Evolutionary conservation across 2,113 vertebrate genomes (phyloP), one percentile per base, ranked within the genome.

Genomic region (Oxyruncus cristatus): DNA sequence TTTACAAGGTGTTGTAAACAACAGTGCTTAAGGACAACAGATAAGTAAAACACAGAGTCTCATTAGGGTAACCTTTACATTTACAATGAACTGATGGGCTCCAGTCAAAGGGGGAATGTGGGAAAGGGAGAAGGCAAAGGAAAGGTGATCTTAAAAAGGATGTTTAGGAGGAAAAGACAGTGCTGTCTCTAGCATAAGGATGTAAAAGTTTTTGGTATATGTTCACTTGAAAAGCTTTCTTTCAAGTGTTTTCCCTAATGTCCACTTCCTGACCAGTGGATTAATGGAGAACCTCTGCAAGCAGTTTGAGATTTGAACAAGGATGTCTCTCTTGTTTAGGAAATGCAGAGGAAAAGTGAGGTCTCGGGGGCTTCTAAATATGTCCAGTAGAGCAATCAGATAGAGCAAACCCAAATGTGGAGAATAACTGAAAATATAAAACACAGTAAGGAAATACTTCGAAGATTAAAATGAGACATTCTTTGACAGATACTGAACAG

Each of bases 1-100:
- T 96, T 94, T 78, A 89, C 53, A 94, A 83, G 32, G 49, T 42
- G 59, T 72, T 73, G 19, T n/a, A 61, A 96, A 86, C 20, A 89
- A 12, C 20, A 53, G 16, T 16, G 49, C 32, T 81, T 41, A 91
- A 70, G n/a, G 73, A 85, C 11, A 58, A 72, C 1, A 61, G 50
- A 63, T 66, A 68, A 91, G 30, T 46, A 91, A 77, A 76, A 9
- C 24, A 75, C 24, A 8, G 62, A 63, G n/a, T 79, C 41, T 85
- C 92, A 93, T 93, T 37, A 92, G 63, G 18, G 41, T 49, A 94
- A 76, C n/a, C 5, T 81, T 66, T 71, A 68, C 10, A 56, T 72
- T 63, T 88, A 11, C 42, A 28, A 23, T n/a, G 76, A 76, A 50
- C 46, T 79, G 65, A 37, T 10, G 35, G 71, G 35, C 18, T 86